Base-by-base conservation (phyloP, 2,888 invertebrate species). In the Leistus spinibarbis region DNA sequence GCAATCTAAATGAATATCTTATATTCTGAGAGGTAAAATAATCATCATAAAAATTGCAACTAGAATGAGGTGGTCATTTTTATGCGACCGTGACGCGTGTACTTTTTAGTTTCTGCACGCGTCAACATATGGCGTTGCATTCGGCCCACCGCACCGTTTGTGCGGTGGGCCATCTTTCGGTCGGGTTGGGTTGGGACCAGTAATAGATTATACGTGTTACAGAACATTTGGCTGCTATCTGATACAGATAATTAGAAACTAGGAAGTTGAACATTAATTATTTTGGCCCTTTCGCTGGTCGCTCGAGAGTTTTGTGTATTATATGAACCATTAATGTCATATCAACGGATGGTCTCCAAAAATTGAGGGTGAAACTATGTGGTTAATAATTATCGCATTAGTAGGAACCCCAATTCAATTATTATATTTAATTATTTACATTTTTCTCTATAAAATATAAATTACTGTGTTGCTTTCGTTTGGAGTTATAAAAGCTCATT, bases 191-290 rank as follows among this genome's bases (percentile, higher is more conserved):
- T 19, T 9, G 68, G 19, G 23, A 17, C 22, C 40, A 13, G 57
- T 66, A 66, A 74, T 66, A 67, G 57, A 66, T 74, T 67, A 73
- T 73, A 72, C 72, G 24, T 19, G 62, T 79, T 79, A 79, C 79
- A 79, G 78, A 81, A 80, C 82, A 82, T 82, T 82, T 81, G 82
- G 82, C 78, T 24, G 77, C 79, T 82, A 82, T 82, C 82, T 81
- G 82, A 82, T 82, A 79, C 78, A 80, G 80, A 81, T 82, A 82
- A 82, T 82, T 82, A 81, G 80, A 80, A 40, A 78, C 80, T 79
- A 78, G 78, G 80, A 80, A 79, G 75, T 75, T 80, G 79, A 78
- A 79, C 82, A 82, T 82, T 81, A 82, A 82, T 82, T 82, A 80
- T 78, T 79, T 78, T 69, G 78, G 80, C 81, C 80, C 67, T 66